These are phyloP conservation scores for Portevinia maculata DNA, from an alignment of 2,888 invertebrate species.

Conservation along the genomic window DNA sequence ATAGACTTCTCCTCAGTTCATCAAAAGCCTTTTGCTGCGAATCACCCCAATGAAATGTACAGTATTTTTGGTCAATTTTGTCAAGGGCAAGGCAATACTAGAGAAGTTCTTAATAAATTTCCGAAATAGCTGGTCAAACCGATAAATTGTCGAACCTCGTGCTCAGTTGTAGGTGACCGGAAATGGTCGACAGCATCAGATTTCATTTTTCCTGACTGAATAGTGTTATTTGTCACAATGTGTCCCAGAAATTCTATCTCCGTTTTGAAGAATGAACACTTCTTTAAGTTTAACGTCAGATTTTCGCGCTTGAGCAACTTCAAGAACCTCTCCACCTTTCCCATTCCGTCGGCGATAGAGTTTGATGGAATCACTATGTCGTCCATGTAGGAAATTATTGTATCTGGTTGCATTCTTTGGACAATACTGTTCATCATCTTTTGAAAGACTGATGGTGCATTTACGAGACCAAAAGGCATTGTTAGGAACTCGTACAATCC, in stretches of 20 bases:
- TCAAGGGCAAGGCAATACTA: no score
- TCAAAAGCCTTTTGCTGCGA: no score
- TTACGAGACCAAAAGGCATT: slow-evolving; percentile 5
- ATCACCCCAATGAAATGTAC: no score
- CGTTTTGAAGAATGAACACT: slow-evolving; percentile 6
- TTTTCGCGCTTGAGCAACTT: not conserved
- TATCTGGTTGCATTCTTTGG: slow-evolving; percentile 1
- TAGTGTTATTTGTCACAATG: not conserved
- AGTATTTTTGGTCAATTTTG: no score
- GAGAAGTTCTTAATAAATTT: no score
- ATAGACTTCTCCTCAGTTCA: no score
- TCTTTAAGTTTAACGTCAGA: not conserved
- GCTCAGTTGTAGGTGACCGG: no score
- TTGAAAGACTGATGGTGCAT: slow-evolving; percentile 30
- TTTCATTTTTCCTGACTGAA: no score
- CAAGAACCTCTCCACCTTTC: slow-evolving; percentile 5
- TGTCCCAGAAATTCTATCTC: slow-evolving; percentile 17
- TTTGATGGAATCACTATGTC: slow-evolving; percentile 19
- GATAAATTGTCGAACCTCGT: no score
- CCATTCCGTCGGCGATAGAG: slow-evolving; percentile 6
- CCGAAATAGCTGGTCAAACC: no score
- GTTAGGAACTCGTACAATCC: slow-evolving; percentile 7
- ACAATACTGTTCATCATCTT: slow-evolving; percentile 10
- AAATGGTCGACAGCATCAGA: no score
- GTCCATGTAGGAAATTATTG: slow-evolving; percentile 9